Base-by-base conservation (phyloP, 35 echinoderm and acorn worm genomes). In the Chiridota heheva region DNA sequence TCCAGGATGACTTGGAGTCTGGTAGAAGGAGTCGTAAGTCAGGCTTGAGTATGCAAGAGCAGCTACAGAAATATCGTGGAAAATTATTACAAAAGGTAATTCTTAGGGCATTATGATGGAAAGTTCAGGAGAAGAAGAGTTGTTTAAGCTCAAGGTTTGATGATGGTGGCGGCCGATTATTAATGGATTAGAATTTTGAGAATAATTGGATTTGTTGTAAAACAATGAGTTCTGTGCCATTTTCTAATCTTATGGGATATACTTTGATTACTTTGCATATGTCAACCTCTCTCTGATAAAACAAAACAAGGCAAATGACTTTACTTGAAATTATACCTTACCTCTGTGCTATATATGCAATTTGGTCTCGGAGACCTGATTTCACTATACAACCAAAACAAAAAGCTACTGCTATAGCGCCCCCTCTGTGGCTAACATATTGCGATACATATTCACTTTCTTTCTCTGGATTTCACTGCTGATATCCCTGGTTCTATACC, bases 61-160 rank as follows among this genome's bases (percentile, higher is more conserved):
- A 97, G 63, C 83, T 97, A 12, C 78, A 84, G 44, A 87, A 88
- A 64, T 97, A 97, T 67, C 60, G 94, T 32, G 77, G 81, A n/a
- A 97, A 97, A 73, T 68, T 97, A 18, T 80, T 97, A 0, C 84
- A 84, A 73, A 97, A 97, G 94, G 94, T 97, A 44, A 66, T 63
- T 81, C 18, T 12, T 2, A 37, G 26, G 28, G 20, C 7, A 48
- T 44, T 67, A 4, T 66, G 40, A 16, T 33, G 26, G 25, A 5
- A 29, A 31, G 4, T 26, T 29, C 8, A 8, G 8, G n/a, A 8
- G n/a, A 51, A 51, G n/a, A 51, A 12, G 8, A 12, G 47, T n/a
- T 51, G 47, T 12, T 8, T 8, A 63, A 29, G 16, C 6, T 63
- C 7, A 28, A 22, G 16, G 8, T 63, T 8, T 7, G 7, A 8